Evolutionary conservation across 2,797 vertebrate genomes (phyloP).

Genomic region (Phoxinus dragarum): DNA sequence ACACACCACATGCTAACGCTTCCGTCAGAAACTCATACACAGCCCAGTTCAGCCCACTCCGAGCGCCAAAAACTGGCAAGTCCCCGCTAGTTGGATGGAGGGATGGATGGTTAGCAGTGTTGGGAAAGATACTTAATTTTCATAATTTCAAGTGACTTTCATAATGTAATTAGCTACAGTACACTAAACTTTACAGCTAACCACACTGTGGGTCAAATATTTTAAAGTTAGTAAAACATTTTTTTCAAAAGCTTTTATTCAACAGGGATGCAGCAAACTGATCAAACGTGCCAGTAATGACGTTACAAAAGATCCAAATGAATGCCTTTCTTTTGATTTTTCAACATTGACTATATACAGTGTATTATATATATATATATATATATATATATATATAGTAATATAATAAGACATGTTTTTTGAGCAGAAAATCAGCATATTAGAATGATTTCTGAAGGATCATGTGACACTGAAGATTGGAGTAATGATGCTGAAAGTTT

Average conservation of each 20-base stretch:
- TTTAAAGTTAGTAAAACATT: not conserved
- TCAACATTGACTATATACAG: not conserved
- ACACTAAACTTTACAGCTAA: not conserved
- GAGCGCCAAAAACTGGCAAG: conserved; percentile 26
- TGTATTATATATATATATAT: no score
- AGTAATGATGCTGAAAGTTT: not conserved
- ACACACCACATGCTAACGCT: conserved; percentile 59
- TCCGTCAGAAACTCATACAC: conserved; percentile 42
- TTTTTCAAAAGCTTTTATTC: not conserved
- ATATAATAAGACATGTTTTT: not conserved
- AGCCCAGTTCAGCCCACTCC: conserved; percentile 3
- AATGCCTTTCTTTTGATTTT: not conserved
- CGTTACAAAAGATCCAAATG: not conserved
- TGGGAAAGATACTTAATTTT: not conserved
- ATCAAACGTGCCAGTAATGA: not conserved
- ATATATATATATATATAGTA: no score
- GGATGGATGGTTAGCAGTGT: not conserved
- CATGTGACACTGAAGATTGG: not conserved
- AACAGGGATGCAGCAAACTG: not conserved
- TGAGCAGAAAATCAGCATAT: not conserved
- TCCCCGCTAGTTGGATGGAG: not conserved
- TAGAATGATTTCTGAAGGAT: not conserved
- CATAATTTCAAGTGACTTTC: not conserved
- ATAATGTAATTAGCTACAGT: not conserved
- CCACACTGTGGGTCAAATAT: not conserved